A percentile compares a stretch with the other conserved stretches of the same genome.
These are phyloP conservation scores for Leptopilina boulardi DNA, from an alignment of 1,140 invertebrate genomes.

Conservation along the genomic window DNA sequence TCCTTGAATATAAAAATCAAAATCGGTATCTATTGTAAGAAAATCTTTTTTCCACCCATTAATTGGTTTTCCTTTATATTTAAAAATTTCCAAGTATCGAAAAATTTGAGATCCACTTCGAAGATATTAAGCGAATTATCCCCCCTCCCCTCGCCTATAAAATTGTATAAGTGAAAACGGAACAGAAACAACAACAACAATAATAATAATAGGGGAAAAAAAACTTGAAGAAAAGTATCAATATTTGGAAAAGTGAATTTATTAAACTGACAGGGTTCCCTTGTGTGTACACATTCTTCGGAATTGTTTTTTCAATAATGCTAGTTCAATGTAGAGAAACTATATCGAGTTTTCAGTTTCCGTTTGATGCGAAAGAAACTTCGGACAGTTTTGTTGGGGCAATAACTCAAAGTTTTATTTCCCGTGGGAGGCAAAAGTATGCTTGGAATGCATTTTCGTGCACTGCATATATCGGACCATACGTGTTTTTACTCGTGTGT, in stretches of 20 bases:
- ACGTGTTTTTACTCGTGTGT: constrained; percentile 17
- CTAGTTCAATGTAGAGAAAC: constrained; percentile 6
- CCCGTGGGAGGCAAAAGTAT: constrained; percentile 17
- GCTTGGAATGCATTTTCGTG: constrained; percentile 43
- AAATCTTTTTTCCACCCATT: too few species aligned
- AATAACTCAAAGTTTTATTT: constrained; percentile 49
- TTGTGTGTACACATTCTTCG: background rate
- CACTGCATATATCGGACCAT: constrained; percentile 41
- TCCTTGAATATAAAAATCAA: too few species aligned
- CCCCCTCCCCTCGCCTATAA: too few species aligned
- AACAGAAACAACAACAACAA: too few species aligned
- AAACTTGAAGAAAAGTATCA: background rate
- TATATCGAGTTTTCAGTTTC: constrained; percentile 2
- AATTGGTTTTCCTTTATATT: too few species aligned
- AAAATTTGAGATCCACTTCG: too few species aligned
- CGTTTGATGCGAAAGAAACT: constrained; percentile 10
- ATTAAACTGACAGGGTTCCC: constrained; percentile 1
- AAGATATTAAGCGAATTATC: too few species aligned
- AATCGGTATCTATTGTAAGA: too few species aligned
- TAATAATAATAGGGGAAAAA: too few species aligned
- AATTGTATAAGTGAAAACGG: too few species aligned
- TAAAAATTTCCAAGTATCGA: too few species aligned
- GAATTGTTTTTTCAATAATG: constrained; percentile 11
- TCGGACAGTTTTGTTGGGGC: constrained; percentile 37
- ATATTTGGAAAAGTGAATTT: background rate